Evolutionary conservation across 2,797 vertebrate species (phyloP).

Genomic region (Amazona ochrocephala): DNA sequence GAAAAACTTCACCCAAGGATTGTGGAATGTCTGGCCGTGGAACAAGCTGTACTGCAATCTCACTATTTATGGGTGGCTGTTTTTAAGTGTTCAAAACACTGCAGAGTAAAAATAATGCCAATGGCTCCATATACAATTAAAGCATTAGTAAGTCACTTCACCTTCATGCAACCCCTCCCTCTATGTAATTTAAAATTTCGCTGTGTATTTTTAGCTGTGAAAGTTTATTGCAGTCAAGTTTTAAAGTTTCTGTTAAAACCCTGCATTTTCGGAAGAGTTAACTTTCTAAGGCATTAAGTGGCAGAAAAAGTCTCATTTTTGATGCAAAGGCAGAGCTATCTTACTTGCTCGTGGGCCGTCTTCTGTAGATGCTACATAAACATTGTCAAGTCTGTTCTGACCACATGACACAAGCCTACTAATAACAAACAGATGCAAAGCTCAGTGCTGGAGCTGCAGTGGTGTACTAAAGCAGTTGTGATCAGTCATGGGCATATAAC

Average conservation of each 20-base stretch:
- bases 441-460: neutral
- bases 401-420: neutral
- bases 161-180: neutral
- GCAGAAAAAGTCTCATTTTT: neutral
- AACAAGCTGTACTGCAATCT: slow-evolving; percentile 43
- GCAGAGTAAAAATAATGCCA: slow-evolving; percentile 44
- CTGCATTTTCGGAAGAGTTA: neutral
- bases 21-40: slow-evolving; percentile 45
- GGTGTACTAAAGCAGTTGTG: neutral
- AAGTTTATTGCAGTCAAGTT: slow-evolving; percentile 28
- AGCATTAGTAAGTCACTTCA: slow-evolving; percentile 30
- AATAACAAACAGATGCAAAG: neutral
- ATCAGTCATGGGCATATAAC: neutral
- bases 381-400: neutral
- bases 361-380: slow-evolving; percentile 20
- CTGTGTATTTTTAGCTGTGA: slow-evolving; percentile 31
- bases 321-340: neutral
- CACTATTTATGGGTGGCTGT: slow-evolving; percentile 49
- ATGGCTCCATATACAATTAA: neutral
- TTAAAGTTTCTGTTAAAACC: neutral
- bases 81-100: slow-evolving; percentile 20
- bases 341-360: neutral
- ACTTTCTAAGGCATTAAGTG: neutral
- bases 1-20: slow-evolving; percentile 21
- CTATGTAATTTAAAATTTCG: neutral